Evolutionary conservation across 1,140 invertebrate species (phyloP).

Genomic region (Ips typographus): DNA sequence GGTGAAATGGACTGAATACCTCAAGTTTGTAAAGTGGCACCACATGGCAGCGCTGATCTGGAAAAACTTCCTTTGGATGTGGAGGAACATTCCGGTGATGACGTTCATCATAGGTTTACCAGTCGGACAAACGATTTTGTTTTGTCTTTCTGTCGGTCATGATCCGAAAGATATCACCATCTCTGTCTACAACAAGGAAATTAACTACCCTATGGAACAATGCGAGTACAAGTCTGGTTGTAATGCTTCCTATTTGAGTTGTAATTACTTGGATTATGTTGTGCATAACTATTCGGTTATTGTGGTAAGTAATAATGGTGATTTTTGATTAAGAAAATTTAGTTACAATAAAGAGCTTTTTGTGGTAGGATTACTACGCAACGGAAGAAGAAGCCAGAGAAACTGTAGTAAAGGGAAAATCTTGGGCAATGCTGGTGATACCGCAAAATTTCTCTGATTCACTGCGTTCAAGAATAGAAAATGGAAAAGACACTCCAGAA

Average conservation of each 20-base stretch:
- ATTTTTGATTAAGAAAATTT: neutral
- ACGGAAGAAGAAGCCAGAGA: slow-evolving; percentile 66
- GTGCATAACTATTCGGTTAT: slow-evolving; percentile 61
- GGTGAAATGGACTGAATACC: slow-evolving; percentile 57
- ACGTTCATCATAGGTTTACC: slow-evolving; percentile 76
- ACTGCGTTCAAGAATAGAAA: slow-evolving; percentile 67
- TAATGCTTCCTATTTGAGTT: slow-evolving; percentile 70
- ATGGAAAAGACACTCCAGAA: slow-evolving; percentile 67
- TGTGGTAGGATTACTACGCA: slow-evolving; percentile 56
- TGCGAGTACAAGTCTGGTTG: slow-evolving; percentile 58
- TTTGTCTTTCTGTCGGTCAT: slow-evolving; percentile 91
- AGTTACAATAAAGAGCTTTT: too few species aligned
- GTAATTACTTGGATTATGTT: slow-evolving; percentile 71
- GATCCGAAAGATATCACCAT: slow-evolving; percentile 83
- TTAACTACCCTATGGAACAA: slow-evolving; percentile 59
- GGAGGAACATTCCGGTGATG: slow-evolving; percentile 87
- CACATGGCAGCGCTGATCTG: slow-evolving; percentile 83
- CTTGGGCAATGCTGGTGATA: slow-evolving; percentile 86
- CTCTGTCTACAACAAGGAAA: slow-evolving; percentile 85
- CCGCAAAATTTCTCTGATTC: slow-evolving; percentile 84
- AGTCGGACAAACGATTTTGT: slow-evolving; percentile 91
- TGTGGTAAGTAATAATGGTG: slow-evolving; percentile 47
- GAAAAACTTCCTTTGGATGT: slow-evolving; percentile 92
- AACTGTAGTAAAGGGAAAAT: slow-evolving; percentile 71
- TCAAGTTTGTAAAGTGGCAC: slow-evolving; percentile 65